Evolutionary conservation across 2,113 vertebrate species (phyloP).

Genomic region (Aepyceros melampus): DNA sequence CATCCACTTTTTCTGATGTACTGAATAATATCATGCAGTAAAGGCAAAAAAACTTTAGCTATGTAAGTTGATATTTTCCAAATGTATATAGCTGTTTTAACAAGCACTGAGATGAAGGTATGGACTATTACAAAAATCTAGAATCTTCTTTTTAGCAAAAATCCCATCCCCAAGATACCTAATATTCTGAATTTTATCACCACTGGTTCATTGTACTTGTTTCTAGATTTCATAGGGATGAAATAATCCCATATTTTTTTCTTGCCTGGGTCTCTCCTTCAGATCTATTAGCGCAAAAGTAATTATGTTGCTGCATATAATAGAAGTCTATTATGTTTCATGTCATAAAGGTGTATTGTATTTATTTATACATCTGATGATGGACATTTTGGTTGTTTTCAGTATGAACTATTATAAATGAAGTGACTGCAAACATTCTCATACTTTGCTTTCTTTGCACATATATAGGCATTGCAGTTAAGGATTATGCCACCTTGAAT

Average conservation of each 20-base stretch:
- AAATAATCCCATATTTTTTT: background rate
- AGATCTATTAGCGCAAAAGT: background rate
- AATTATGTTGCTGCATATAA: background rate
- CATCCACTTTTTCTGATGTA: background rate
- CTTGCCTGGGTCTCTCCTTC: background rate
- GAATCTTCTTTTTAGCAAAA: background rate
- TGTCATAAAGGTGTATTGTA: background rate
- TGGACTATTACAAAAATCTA: background rate
- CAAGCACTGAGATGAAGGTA: background rate
- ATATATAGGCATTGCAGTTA: background rate
- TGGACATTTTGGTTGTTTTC: background rate
- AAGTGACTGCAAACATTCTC: background rate
- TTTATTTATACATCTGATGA: background rate
- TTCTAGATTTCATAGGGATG: background rate
- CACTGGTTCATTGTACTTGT: background rate
- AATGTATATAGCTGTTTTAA: background rate
- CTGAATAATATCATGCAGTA: background rate
- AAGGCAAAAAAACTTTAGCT: background rate
- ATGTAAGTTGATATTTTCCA: background rate
- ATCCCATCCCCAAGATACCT: background rate
- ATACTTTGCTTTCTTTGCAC: background rate
- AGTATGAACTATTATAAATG: background rate
- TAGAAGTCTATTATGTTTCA: background rate
- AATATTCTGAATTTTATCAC: background rate
- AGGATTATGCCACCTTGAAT: background rate